Evolutionary conservation across 2,797 vertebrate species (phyloP), one percentile per base, ranked within the genome.

Genomic region (Cyprinella venusta): DNA sequence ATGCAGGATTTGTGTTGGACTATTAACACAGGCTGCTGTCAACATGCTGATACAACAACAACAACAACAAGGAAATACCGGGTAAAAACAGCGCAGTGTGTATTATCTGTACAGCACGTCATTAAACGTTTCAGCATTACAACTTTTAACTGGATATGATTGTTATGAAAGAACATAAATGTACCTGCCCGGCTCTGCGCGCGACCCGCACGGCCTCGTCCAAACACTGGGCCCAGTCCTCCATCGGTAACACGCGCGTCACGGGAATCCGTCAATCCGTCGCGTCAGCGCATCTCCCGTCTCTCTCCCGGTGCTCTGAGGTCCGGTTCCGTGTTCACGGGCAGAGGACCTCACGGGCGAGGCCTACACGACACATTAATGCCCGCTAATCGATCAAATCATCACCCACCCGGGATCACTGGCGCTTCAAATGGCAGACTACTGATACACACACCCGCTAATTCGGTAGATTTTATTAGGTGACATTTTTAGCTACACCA

Each of bases 201-300:
- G 95, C 95, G 87, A 96, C 90, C 91, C 94, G 92, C 85, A 95
- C 94, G 0, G 96, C 95, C 80, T 90, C 89, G 79, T 96, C 92
- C 88, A 90, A 89, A 82, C 95, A 95, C 84, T 95, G 94, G 85
- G 90, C 89, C 95, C 95, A 95, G 50, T 91, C 92, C 86, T 86
- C 86, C 87, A 88, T 87, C 13, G 61, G 70, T 63, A 42, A 70
- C 19, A 72, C 38, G 30, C 68, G 67, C 69, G 56, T 56, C 50
- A n/a, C 50, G 45, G 30, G 42, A 54, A 59, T 72, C 19, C 36
- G 63, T n/a, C 24, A 38, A 50, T 15, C 50, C 50, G 59, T 33
- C 54, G 75, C 56, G 42, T 56, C 65, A 67, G 76, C 30, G 76
- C 68, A 42, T 50, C 71, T 81, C 38, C 64, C 21, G 21, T 67